A percentile compares a stretch with the other conserved stretches of the same genome.
phyloP scores from a whole-genome alignment of 2,113 vertebrate species.

The Oostethus manadensis region DNA sequence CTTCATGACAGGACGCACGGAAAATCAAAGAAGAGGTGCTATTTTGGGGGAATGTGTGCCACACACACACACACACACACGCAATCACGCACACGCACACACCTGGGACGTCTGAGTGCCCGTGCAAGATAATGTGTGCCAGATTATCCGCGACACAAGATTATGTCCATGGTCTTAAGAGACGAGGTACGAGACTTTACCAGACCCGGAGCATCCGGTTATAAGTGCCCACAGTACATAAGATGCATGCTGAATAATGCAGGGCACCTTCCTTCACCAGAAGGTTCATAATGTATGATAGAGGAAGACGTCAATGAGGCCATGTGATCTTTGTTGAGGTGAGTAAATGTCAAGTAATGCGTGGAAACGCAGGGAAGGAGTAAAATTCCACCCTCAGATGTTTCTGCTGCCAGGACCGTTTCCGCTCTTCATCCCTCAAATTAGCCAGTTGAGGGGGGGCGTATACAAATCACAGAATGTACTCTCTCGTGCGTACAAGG shows the following conservation, averaged over 20 bases:
- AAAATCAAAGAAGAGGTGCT: no score
- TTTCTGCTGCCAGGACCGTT: background rate
- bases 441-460: background rate
- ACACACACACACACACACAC: no score
- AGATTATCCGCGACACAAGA: slow-evolving; percentile 7
- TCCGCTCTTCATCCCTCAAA: slow-evolving; percentile 4
- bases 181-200: slow-evolving; percentile 22
- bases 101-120: slow-evolving; percentile 18
- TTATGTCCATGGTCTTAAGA: slow-evolving; percentile 40
- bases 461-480: slow-evolving; percentile 1
- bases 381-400: background rate
- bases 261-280: slow-evolving; percentile 17
- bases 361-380: background rate
- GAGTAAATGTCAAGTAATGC: slow-evolving; percentile 18
- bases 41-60: no score
- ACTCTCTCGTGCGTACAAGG: background rate
- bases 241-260: background rate
- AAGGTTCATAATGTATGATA: slow-evolving; percentile 48
- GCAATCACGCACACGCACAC: slow-evolving; percentile 1
- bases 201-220: background rate
- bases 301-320: slow-evolving; percentile 5
- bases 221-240: no score
- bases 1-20: no score
- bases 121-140: no score
- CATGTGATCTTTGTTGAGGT: slow-evolving; percentile 2